Conservation (phyloP, 2,888 invertebrate genomes). For the Elegia similella region DNA sequence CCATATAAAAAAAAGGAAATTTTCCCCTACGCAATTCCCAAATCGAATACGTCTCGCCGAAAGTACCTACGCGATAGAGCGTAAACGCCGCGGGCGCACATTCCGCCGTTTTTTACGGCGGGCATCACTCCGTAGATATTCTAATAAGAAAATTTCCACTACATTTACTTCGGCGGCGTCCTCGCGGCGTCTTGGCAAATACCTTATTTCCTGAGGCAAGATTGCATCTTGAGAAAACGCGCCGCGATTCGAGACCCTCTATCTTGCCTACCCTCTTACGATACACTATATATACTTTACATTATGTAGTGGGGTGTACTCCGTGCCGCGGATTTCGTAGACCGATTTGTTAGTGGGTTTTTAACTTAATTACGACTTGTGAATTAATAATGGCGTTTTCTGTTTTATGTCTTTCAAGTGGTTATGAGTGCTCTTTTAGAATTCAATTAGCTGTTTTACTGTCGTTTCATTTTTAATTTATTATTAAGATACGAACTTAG, state of each 20-base stretch:
- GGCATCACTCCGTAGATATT: conserved; percentile 80
- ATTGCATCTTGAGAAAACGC: conserved; percentile 82
- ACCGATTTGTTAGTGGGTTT: conserved; percentile 26
- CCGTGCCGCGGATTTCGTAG: conserved; percentile 20
- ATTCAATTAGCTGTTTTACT: not conserved
- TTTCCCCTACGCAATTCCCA: conserved; percentile 6
- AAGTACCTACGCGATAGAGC: conserved; percentile 51
- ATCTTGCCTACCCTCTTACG: conserved; percentile 58
- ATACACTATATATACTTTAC: conserved; percentile 24
- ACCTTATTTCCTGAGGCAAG: conserved; percentile 82
- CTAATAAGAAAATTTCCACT: conserved; percentile 83
- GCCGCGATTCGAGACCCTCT: conserved; percentile 74
- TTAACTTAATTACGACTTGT: conserved; percentile 24
- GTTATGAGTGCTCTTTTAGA: conserved; percentile 5
- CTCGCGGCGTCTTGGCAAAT: conserved; percentile 82
- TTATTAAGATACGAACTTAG: not conserved
- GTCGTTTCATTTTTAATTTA: not conserved
- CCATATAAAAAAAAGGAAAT: not conserved
- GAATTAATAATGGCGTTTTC: conserved; percentile 20
- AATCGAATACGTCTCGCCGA: conserved; percentile 6
- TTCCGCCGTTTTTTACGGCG: conserved; percentile 74
- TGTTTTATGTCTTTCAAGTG: not conserved
- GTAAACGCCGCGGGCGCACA: conserved; percentile 57
- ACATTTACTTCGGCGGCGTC: conserved; percentile 80
- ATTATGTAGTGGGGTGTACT: conserved; percentile 26